Base-by-base conservation (phyloP, 2,888 invertebrate species). In the Fragum whitleyi region DNA sequence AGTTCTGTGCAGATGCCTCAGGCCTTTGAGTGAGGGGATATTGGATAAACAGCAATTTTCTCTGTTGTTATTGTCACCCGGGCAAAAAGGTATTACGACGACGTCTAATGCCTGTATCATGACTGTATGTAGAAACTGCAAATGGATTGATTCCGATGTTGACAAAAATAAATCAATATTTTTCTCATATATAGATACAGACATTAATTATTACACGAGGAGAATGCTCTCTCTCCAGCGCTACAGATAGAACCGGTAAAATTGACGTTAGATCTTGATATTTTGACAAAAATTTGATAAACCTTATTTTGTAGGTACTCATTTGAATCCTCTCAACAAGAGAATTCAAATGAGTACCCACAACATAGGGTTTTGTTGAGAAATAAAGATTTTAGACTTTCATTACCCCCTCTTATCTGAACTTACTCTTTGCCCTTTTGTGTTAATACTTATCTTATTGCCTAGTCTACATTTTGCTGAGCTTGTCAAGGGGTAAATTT, bases 161-260 rank as follows among this genome's bases (percentile, higher is more conserved):
- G 47, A 47, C 47, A 47, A 47, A 47, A 47, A 47, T 19, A 19
- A 47, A 47, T 47, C 47, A 47, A 47, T 47, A 47, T 47, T 47
- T 47, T 47, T 47, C 47, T 47, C 47, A 47, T 47, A 47, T 47
- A 47, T 47, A 47, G 47, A 47, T 47, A 19, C 47, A 47, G 47
- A 47, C 47, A 47, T 47, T 47, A 47, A 47, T 47, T 47, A 47
- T 47, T 47, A 47, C 47, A 47, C 14, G 47, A 47, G n/a, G 47
- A 47, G 47, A 47, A 47, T 47, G 47, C 19, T 47, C 47, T 47
- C 47, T 47, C 47, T 36, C n/a, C n/a, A n/a, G n/a, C n/a, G n/a
- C n/a, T n/a, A n/a, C n/a, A n/a, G n/a, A n/a, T n/a, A 39, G 39
- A 39, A 16, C n/a, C 47, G 2, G 47, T 47, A 16, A 47, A 47